Base-by-base conservation (phyloP, 2,113 vertebrate species). In the Hydrolagus affinis region DNA sequence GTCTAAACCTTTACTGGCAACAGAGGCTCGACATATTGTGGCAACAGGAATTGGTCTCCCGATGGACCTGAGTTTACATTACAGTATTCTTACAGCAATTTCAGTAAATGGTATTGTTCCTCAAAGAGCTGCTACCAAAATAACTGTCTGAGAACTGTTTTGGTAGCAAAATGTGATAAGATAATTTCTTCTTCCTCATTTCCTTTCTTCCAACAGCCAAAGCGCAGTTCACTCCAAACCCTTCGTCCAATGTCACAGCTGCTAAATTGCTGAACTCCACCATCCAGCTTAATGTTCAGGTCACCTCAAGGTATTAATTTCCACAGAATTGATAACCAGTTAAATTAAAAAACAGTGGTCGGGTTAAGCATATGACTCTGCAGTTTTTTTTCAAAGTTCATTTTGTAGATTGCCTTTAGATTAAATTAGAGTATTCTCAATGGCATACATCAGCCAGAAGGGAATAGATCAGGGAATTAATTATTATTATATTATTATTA, bases 1-100 rank as follows among this genome's bases (percentile, higher is more conserved):
- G 90, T 89, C 86, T 56, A 92, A 93, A 86, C 78, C 86, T 80
- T 86, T 91, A 28, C 66, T 91, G 30, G 90, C 88, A 64, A 86
- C 88, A 70, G 91, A 93, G 87, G 74, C 90, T 68, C 87, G 87
- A 23, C 85, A 9, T 8, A 88, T 91, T 4, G 87, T 90, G 56
- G 88, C 89, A 86, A 91, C 86, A 0, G 90, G 88, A 86, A 86
- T 21, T 17, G 90, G 90, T 19, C 86, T 92, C 12, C 91, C 89
- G 0, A 86, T 78, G 0, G 88, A 93, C 88, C 89, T 87, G 15
- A 89, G 87, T 23, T 89, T 91, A 75, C 87, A 87, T 85, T 89
- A 89, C 30, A 86, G 86, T 59, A 89, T 88, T 30, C 0, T 92
- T 32, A 88, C 89, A 77, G 89, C 88, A 86, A 28, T 87, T 4